phyloP scores from a whole-genome alignment of 30 jellyfish, hydroid and myxozoan species.

The Cassiopea xamachana region DNA sequence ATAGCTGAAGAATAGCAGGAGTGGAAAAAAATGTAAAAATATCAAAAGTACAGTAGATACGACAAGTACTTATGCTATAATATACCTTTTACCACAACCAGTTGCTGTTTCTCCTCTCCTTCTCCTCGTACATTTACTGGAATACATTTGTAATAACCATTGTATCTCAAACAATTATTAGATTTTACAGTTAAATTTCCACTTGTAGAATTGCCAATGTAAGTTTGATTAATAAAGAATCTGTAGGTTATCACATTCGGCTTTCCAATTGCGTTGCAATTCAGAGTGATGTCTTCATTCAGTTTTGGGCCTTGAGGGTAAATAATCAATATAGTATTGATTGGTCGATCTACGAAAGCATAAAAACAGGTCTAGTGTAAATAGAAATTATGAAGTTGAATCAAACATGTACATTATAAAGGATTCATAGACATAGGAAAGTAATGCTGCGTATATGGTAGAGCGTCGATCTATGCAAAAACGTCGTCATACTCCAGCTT shows the following conservation, averaged over 20 bases:
- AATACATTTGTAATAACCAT: slow-evolving; percentile 10
- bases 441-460: no score
- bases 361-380: background rate
- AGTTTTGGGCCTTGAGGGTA: background rate
- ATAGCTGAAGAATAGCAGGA: no score
- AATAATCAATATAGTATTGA: slow-evolving; percentile 14
- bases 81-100: slow-evolving; percentile 17
- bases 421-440: no score
- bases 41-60: background rate
- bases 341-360: slow-evolving; percentile 10
- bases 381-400: no score
- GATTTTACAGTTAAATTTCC: background rate
- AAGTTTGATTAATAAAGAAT: slow-evolving; percentile 2
- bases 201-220: slow-evolving; percentile 14
- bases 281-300: background rate
- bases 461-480: no score
- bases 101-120: slow-evolving; percentile 10
- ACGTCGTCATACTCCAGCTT: no score
- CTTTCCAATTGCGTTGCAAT: slow-evolving; percentile 16
- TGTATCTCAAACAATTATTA: background rate
- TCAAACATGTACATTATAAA: no score
- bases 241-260: slow-evolving; percentile 25
- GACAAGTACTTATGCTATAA: background rate
- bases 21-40: background rate
- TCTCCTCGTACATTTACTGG: slow-evolving; percentile 23